Evolutionary conservation across 2,888 invertebrate species (phyloP).

Genomic region (Osmoderma eremita): DNA sequence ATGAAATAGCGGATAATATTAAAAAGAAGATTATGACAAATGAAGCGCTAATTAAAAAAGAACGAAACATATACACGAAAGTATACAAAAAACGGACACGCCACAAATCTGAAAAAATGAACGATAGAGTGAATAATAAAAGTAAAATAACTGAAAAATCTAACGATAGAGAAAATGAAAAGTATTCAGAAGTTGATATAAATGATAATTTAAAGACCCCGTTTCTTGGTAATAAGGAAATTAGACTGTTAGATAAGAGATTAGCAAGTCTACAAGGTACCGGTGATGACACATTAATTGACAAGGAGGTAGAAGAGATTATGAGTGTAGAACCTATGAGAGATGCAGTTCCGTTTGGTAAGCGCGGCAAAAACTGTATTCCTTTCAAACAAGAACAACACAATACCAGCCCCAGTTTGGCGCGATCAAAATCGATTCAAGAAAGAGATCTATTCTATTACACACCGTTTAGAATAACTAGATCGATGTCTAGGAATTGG

Average conservation of each 20-base stretch:
- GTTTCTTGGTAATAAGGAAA: background rate
- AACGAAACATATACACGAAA: background rate
- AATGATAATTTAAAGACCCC: too few species aligned
- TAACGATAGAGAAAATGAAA: too few species aligned
- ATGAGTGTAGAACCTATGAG: background rate
- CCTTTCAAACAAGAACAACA: background rate
- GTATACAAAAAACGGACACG: too few species aligned
- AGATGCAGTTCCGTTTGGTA: too few species aligned
- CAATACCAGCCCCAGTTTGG: background rate
- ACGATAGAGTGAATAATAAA: too few species aligned
- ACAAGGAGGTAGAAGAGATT: constrained; percentile 7
- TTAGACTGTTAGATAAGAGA: background rate
- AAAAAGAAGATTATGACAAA: too few species aligned
- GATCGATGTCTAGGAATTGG: constrained; percentile 31
- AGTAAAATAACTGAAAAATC: too few species aligned
- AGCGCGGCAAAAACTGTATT: constrained; percentile 18
- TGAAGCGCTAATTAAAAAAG: background rate
- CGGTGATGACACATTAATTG: background rate
- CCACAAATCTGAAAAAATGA: too few species aligned
- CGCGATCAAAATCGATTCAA: constrained; percentile 3
- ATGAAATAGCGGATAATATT: background rate
- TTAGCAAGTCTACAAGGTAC: constrained; percentile 6
- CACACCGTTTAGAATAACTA: constrained; percentile 25
- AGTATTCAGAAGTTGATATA: too few species aligned
- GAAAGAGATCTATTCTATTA: constrained; percentile 16